Conservation (phyloP, 2,888 invertebrate genomes). For the Nematopogon swammerdamellus region DNA sequence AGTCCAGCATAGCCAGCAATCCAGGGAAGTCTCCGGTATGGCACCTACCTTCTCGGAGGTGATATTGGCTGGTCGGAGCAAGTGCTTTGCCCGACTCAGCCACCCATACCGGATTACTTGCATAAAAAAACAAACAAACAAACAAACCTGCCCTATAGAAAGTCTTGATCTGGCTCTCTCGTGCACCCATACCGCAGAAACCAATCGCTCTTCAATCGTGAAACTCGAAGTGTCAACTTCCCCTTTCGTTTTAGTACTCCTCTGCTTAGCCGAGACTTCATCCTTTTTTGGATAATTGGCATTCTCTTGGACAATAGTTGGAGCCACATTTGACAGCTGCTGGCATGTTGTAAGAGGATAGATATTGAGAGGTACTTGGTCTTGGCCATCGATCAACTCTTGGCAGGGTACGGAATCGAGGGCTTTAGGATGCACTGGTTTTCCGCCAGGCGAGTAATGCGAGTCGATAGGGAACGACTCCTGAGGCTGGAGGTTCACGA, state of each 20-base stretch:
- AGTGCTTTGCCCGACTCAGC: too few species aligned
- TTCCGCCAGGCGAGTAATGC: not conserved
- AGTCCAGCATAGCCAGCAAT: too few species aligned
- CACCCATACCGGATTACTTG: too few species aligned
- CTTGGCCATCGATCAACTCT: too few species aligned
- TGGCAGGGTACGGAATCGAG: too few species aligned
- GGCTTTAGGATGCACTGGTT: not conserved
- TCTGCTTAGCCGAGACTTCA: not conserved
- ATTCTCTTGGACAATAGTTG: too few species aligned
- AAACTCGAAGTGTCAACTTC: slow-evolving; percentile 26
- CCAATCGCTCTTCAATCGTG: slow-evolving; percentile 37
- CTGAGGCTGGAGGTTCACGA: not conserved
- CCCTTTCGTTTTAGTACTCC: slow-evolving; percentile 3
- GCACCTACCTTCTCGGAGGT: too few species aligned
- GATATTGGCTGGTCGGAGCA: too few species aligned
- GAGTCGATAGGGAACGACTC: not conserved
- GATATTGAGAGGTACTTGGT: too few species aligned
- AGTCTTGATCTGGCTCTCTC: slow-evolving; percentile 30
- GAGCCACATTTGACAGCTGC: too few species aligned
- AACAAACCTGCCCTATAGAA: slow-evolving; percentile 21
- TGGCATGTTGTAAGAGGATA: slow-evolving; percentile 31
- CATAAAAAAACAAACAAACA: not conserved
- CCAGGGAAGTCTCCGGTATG: too few species aligned
- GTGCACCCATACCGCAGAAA: slow-evolving; percentile 48
- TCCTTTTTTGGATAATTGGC: too few species aligned